Percentiles rank a stretch among this genome's conserved stretches.
Evolutionary conservation across 2,113 vertebrate species (phyloP).

Genomic region (Drymodes brunneopygia): DNA sequence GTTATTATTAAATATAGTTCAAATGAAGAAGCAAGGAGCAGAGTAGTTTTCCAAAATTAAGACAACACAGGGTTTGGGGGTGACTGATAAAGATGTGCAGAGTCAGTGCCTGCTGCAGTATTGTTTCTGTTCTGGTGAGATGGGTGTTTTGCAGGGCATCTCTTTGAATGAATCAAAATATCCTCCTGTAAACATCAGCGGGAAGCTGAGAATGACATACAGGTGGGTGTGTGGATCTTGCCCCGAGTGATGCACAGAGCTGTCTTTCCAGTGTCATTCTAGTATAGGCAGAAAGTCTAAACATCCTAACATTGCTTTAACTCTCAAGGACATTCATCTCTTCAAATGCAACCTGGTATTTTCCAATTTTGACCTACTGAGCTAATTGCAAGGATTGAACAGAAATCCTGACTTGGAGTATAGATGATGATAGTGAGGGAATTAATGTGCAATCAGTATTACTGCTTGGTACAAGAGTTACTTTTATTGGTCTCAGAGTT

Average conservation of each 20-base stretch:
- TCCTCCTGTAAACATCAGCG: neutral
- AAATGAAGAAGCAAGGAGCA: neutral
- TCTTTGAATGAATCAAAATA: constrained; percentile 14
- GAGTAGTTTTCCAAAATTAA: neutral
- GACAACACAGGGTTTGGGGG: neutral
- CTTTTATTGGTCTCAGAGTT: neutral
- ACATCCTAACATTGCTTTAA: neutral
- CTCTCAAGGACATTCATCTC: neutral
- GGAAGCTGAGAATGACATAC: neutral
- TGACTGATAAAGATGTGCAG: neutral
- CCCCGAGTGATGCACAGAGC: neutral
- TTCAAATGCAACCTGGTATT: neutral
- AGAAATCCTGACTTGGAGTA: neutral
- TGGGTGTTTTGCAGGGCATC: neutral
- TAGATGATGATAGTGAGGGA: neutral
- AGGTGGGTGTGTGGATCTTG: neutral
- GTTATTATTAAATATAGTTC: neutral
- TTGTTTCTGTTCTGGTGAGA: neutral
- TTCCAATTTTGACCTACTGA: neutral
- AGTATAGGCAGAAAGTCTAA: neutral
- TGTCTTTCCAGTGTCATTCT: neutral
- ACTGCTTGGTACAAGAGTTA: neutral
- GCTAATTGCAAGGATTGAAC: neutral
- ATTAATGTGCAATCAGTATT: neutral
- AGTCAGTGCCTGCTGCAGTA: neutral